Base-by-base conservation (phyloP, 2,888 invertebrate species). In the Trachelus tabidus region DNA sequence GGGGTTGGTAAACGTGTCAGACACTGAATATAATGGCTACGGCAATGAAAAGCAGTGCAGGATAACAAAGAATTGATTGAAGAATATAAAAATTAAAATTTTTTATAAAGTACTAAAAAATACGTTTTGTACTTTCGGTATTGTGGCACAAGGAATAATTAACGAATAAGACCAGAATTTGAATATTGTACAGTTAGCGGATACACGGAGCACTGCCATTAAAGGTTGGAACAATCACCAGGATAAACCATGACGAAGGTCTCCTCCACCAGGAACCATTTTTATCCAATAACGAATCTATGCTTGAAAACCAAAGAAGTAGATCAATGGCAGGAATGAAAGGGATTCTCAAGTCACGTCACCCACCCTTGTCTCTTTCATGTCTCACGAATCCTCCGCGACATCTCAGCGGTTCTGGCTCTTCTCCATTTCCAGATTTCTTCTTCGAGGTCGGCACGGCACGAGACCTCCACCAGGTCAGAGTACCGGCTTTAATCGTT, bases 301-400 rank as follows among this genome's bases (percentile, higher is more conserved):
- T 56, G 56, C 23, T 23, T 56, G 23, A 56, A 56, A 56, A 23
- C 23, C 56, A 56, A 56, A 23, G 56, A 6, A 56, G 56, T 56
- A 56, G 56, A 56, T 56, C 23, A 56, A 56, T 23, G 56, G 23
- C 23, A 56, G 56, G 56, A 2, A 9, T 56, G 56, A 23, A 56
- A 56, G 56, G 56, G 56, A 56, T 56, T 56, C 56, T 56, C 56
- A 56, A 56, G 56, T 23, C 71, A 33, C 71, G 12, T 34, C 81
- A 87, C 86, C 84, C 87, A 90, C 90, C 88, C 87, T 87, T 83
- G 83, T 80, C 81, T 83, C 87, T 86, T 82, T 89, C 91, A 90
- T 91, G 88, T 89, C 90, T 89, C 86, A 85, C 83, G 81, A 81
- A 85, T 88, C 84, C 83, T 86, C 84, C 83, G 81, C 84, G 85